Conservation (phyloP, 2,797 vertebrate species). For the Crocodylus rhombifer region DNA sequence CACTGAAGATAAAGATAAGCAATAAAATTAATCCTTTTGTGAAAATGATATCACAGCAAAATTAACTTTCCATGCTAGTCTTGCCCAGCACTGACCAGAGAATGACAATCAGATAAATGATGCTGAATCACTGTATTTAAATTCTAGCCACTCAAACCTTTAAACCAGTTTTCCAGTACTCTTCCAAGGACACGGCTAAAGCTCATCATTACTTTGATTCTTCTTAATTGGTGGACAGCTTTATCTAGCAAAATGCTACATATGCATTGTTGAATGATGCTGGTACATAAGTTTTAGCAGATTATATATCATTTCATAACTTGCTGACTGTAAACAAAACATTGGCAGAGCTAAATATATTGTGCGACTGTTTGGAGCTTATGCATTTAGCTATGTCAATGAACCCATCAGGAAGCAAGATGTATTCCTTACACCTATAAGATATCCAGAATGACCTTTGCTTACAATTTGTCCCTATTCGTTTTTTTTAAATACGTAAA, state of each 20-base stretch:
- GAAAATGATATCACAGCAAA: slow-evolving; percentile 18
- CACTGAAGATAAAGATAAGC: not conserved
- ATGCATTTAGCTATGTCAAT: not conserved
- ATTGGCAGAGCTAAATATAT: not conserved
- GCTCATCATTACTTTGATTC: not conserved
- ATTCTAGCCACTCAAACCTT: not conserved
- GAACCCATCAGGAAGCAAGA: not conserved
- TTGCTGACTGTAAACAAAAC: not conserved
- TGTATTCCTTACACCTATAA: not conserved
- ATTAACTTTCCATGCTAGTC: not conserved
- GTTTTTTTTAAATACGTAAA: not conserved
- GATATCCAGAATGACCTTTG: not conserved
- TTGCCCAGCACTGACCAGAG: not conserved
- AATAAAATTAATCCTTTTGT: slow-evolving; percentile 27
- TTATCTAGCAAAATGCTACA: not conserved
- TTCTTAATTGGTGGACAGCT: not conserved
- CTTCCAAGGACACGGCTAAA: not conserved
- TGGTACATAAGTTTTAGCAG: not conserved
- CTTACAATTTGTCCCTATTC: not conserved
- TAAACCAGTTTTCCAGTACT: not conserved
- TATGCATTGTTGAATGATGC: not conserved
- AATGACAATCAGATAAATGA: not conserved
- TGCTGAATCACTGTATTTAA: slow-evolving; percentile 7
- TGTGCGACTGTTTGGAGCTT: not conserved
- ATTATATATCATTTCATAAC: not conserved